phyloP scores from a whole-genome alignment of 2,888 invertebrate genomes.

The Dryobotodes eremita region DNA sequence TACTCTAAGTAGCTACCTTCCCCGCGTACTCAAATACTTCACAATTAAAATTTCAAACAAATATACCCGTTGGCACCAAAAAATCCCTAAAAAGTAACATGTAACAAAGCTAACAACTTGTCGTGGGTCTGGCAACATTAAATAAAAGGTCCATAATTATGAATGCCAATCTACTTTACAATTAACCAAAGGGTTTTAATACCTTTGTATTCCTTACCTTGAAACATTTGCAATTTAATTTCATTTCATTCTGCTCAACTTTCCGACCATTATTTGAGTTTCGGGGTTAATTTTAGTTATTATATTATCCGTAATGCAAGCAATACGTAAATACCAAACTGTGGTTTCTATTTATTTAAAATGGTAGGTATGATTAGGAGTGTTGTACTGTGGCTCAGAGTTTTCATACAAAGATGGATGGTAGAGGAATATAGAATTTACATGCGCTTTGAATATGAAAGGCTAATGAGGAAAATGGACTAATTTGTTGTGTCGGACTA shows the following conservation, averaged over 20 bases:
- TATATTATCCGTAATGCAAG: conserved; percentile 55
- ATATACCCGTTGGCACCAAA: conserved; percentile 44
- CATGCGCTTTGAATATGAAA: conserved; percentile 51
- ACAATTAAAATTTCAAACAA: conserved; percentile 56
- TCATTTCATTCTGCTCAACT: conserved; percentile 67
- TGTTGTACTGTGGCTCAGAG: conserved; percentile 13
- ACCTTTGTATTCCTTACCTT: conserved; percentile 70
- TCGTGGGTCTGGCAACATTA: conserved; percentile 60
- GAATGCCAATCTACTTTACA: conserved; percentile 75
- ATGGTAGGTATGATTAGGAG: conserved; percentile 49
- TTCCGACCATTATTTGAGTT: conserved; percentile 61
- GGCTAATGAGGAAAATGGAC: conserved; percentile 29
- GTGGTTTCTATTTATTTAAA: conserved; percentile 53
- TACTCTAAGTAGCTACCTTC: conserved; percentile 14
- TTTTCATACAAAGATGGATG: conserved; percentile 40
- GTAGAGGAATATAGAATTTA: conserved; percentile 18
- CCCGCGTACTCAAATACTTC: conserved; percentile 34
- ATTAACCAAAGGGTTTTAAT: conserved; percentile 67
- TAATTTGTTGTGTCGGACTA: conserved; percentile 43
- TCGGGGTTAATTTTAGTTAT: conserved; percentile 65
- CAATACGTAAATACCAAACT: conserved; percentile 57
- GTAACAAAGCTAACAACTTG: conserved; percentile 61
- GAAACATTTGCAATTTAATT: conserved; percentile 69
- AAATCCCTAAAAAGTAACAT: conserved; percentile 57
- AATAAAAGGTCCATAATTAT: conserved; percentile 71